Base-by-base conservation (phyloP, 2,888 invertebrate species). In the Lymantria dispar region DNA sequence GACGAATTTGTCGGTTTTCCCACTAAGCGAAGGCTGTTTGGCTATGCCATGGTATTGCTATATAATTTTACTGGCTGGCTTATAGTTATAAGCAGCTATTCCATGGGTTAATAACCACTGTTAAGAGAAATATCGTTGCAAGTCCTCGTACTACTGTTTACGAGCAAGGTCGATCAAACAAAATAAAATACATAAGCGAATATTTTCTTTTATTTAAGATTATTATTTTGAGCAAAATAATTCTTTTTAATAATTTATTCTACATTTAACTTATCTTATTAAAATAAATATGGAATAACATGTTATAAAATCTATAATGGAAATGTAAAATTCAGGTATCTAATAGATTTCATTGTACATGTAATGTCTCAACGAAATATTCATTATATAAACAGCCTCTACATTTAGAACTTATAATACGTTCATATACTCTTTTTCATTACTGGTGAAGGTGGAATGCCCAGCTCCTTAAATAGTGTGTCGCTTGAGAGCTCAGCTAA, bases 251-350 rank as follows among this genome's bases (percentile, higher is more conserved):
- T 71, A 84, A 82, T 85, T 83, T 80, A 80, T 75, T 65, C 74
- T 80, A 80, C 72, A 72, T 85, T 83, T 79, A 83, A 80, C 86
- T 87, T 86, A 83, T 58, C 60, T 64, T 68, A 74, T 65, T 79
- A 85, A 85, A 83, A 86, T 86, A 85, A 85, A 82, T 80, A 84
- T 83, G 85, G 85, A 87, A 87, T 87, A 91, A 89, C 88, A 84
- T 77, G 76, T 81, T 87, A 89, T 89, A 91, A 91, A 91, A 89
- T 87, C 86, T 89, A 87, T 76, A 81, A 82, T 87, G 87, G 86
- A 87, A 88, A 86, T 87, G 87, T 87, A 83, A 87, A 85, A 72
- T 77, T 86, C 83, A 87, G 85, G 87, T 87, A 84, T 83, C 85
- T 85, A 87, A 76, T 72, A 72, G 68, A 76, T 76, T 69, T 75